Conservation (phyloP, 2,797 vertebrate species). For the Enteromius trimaculatus region DNA sequence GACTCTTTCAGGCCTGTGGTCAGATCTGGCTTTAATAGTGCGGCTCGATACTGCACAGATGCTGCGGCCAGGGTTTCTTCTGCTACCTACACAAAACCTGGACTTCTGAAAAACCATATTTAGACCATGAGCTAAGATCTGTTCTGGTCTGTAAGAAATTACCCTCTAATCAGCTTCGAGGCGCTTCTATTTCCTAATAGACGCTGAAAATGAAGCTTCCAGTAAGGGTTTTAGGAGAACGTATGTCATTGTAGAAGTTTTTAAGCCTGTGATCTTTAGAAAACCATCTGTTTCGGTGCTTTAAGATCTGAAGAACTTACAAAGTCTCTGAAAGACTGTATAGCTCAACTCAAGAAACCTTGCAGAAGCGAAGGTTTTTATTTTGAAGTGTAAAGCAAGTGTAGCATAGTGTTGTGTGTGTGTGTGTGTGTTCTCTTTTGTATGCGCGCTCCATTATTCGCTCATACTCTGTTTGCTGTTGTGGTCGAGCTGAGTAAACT, state of each 20-base stretch:
- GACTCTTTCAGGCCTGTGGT: slow-evolving; percentile 32
- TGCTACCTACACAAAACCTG: slow-evolving; percentile 38
- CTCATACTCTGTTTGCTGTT: slow-evolving; percentile 29
- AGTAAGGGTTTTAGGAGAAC: not conserved
- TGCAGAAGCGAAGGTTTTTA: not conserved
- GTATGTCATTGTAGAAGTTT: not conserved
- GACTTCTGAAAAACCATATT: slow-evolving; percentile 34
- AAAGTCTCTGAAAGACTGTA: not conserved
- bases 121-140: slow-evolving; percentile 20
- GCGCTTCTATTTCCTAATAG: slow-evolving; percentile 3
- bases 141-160: slow-evolving; percentile 24
- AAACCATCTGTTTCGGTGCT: not conserved
- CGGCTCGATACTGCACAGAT: slow-evolving; percentile 6
- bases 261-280: not conserved
- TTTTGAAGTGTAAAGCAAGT: slow-evolving; percentile 25
- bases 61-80: slow-evolving; percentile 22
- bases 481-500: slow-evolving; percentile 55
- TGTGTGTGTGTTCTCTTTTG: slow-evolving; percentile 3
- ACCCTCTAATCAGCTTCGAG: slow-evolving; percentile 35
- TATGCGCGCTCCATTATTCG: slow-evolving; percentile 25
- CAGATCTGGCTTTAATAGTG: slow-evolving; percentile 40
- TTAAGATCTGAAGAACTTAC: not conserved
- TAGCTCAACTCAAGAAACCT: not conserved
- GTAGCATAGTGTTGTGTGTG: slow-evolving; percentile 3
- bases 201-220: not conserved